A percentile compares a stretch with the other conserved stretches of the same genome.
Evolutionary conservation across 2,888 invertebrate genomes (phyloP).

Genomic region (Oscheius sp.): DNA sequence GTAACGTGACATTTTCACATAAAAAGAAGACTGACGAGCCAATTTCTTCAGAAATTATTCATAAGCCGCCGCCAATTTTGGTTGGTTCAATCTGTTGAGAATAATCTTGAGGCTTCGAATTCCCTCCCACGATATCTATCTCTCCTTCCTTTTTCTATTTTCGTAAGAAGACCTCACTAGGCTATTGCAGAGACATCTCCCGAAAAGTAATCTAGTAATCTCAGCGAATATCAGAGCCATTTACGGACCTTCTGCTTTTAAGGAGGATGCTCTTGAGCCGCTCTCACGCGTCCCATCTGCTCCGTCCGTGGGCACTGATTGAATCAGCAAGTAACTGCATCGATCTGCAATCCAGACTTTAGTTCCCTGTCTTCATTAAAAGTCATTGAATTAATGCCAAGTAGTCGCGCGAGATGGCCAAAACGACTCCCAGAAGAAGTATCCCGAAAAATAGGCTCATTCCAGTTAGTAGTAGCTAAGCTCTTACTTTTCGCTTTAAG

Average conservation of each 20-base stretch:
- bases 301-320: conserved; percentile 24
- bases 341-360: conserved; percentile 18
- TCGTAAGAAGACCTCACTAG: neutral
- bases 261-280: conserved; percentile 24
- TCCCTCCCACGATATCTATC: neutral
- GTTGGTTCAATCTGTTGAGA: neutral
- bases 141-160: neutral
- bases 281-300: conserved; percentile 25
- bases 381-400: neutral
- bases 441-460: no score
- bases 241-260: conserved; percentile 16
- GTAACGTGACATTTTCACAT: no score
- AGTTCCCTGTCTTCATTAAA: conserved; percentile 15
- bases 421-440: no score
- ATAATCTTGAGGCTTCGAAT: neutral
- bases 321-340: conserved; percentile 24
- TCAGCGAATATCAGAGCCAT: neutral
- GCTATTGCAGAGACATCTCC: neutral
- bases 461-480: no score
- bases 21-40: no score
- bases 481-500: neutral
- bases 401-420: neutral
- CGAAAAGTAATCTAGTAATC: neutral
- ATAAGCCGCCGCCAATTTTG: no score
- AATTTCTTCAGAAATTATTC: no score